A percentile compares a stretch with the other conserved stretches of the same genome.
phyloP scores from a whole-genome alignment of 2,888 invertebrate genomes.

The Catocala fraxini region DNA sequence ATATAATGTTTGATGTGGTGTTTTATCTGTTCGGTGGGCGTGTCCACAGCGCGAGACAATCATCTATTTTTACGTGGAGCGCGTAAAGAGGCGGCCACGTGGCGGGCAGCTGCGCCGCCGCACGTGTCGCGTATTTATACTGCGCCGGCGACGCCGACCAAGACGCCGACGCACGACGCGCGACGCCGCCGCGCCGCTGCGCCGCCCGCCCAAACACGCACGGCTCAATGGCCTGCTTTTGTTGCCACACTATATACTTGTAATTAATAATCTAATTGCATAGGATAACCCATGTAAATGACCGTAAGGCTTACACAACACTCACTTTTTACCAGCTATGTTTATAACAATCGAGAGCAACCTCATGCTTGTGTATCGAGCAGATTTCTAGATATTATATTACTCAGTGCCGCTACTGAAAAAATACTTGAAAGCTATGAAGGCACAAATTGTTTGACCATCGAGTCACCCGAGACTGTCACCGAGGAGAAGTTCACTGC shows the following conservation, averaged over 20 bases:
- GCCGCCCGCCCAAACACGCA: slow-evolving; percentile 63
- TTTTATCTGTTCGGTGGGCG: slow-evolving; percentile 84
- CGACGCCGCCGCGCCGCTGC: slow-evolving; percentile 53
- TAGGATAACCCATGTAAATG: too few relatives aligned
- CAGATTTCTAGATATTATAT: too few relatives aligned
- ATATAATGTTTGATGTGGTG: slow-evolving; percentile 83
- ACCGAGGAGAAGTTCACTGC: too few relatives aligned
- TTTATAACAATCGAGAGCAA: too few relatives aligned
- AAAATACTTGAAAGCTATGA: too few relatives aligned
- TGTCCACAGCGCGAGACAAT: slow-evolving; percentile 78
- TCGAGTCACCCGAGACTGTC: too few relatives aligned
- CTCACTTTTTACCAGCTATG: too few relatives aligned
- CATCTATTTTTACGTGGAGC: slow-evolving; percentile 82
- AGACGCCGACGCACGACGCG: slow-evolving; percentile 46
- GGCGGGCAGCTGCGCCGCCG: slow-evolving; percentile 83
- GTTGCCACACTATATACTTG: not conserved
- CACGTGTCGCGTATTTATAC: slow-evolving; percentile 85
- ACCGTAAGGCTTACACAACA: too few relatives aligned
- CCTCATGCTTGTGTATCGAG: too few relatives aligned
- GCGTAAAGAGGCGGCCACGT: slow-evolving; percentile 84
- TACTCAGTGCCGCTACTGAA: too few relatives aligned
- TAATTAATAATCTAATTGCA: too few relatives aligned
- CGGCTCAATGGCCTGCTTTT: slow-evolving; percentile 1
- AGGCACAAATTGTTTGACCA: too few relatives aligned
- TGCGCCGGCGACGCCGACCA: slow-evolving; percentile 55